phyloP scores from a whole-genome alignment of 2,888 invertebrate species.

The Plebejus melissa region DNA sequence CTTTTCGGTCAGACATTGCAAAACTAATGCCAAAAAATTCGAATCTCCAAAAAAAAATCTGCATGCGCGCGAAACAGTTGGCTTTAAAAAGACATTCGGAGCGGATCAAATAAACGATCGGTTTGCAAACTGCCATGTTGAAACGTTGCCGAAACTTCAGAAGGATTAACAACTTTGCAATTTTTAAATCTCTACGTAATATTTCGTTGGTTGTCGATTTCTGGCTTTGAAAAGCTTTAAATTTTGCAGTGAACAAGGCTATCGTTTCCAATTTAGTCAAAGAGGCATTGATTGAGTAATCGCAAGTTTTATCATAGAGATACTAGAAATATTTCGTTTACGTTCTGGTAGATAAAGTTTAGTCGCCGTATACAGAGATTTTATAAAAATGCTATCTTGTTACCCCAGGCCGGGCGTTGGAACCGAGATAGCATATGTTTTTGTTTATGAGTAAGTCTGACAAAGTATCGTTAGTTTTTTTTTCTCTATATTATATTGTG shows the following conservation, averaged over 20 bases:
- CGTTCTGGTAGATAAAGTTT: too few species aligned
- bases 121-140: conserved; percentile 14
- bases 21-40: neutral
- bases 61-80: conserved; percentile 9
- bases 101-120: conserved; percentile 20
- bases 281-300: neutral
- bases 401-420: too few species aligned
- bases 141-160: conserved; percentile 15
- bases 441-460: too few species aligned
- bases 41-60: neutral
- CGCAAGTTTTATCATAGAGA: neutral
- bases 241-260: neutral
- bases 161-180: conserved; percentile 23
- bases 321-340: neutral
- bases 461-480: too few species aligned
- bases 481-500: too few species aligned
- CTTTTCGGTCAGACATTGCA: neutral
- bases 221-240: conserved; percentile 18
- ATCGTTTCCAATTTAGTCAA: neutral
- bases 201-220: conserved; percentile 6
- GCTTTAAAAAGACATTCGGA: conserved; percentile 14
- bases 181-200: conserved; percentile 17
- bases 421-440: too few species aligned
- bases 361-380: too few species aligned
- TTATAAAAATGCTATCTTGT: too few species aligned